Evolutionary conservation across 2,888 invertebrate species (phyloP).

Genomic region (Amphimallon solstitiale): DNA sequence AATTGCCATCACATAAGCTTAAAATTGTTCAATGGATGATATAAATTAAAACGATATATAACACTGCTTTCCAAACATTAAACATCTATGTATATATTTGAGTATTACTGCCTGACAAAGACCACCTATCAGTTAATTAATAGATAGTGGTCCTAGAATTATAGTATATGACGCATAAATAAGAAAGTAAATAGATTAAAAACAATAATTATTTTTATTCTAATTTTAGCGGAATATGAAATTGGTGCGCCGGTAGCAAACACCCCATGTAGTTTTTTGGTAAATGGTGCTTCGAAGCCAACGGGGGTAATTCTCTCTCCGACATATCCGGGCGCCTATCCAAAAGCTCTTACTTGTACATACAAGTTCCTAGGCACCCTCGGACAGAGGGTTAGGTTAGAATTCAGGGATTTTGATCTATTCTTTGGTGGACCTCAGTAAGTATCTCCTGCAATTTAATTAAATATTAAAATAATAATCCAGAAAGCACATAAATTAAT

Average conservation of each 20-base stretch:
- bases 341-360: constrained; percentile 93
- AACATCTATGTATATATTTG: too few relatives aligned
- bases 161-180: not conserved
- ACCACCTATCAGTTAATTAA: too few relatives aligned
- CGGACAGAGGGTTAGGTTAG: constrained; percentile 92
- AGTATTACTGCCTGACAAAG: too few relatives aligned
- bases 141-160: too few relatives aligned
- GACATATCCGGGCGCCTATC: constrained; percentile 99
- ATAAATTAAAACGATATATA: too few relatives aligned
- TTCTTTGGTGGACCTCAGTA: constrained; percentile 99
- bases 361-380: constrained; percentile 92
- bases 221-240: constrained; percentile 84
- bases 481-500: not conserved
- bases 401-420: constrained; percentile 97
- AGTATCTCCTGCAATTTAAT: constrained; percentile 63
- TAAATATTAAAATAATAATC: not conserved
- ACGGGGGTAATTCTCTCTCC: constrained; percentile 93
- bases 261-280: constrained; percentile 88
- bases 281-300: constrained; percentile 76
- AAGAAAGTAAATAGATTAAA: not conserved
- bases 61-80: too few relatives aligned
- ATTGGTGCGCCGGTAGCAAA: constrained; percentile 89
- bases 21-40: too few relatives aligned
- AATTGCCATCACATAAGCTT: too few relatives aligned
- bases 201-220: constrained; percentile 1